Conservation (phyloP, 2,888 invertebrate genomes). For the Heteromyza rotundicornis region DNA sequence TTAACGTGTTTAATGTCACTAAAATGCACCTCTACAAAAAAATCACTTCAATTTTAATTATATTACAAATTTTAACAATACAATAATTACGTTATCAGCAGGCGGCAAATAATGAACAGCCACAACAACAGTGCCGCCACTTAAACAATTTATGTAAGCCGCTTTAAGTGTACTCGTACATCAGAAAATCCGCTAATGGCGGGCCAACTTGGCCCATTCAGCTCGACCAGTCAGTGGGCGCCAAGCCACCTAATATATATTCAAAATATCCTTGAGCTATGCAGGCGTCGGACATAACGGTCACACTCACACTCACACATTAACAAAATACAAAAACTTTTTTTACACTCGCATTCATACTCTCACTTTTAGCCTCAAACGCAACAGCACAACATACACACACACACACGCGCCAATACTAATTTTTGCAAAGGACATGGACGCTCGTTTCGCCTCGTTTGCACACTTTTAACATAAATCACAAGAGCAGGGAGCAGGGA, state of each 20-base stretch:
- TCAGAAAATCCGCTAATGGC: neutral
- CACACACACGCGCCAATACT: neutral
- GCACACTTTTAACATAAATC: slow-evolving; percentile 28
- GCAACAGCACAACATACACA: neutral
- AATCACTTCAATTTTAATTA: too few species aligned
- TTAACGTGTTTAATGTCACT: too few species aligned
- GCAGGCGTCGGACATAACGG: neutral
- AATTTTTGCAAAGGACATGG: slow-evolving; percentile 10
- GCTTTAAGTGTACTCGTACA: neutral
- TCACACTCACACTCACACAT: neutral
- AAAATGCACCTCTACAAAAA: too few species aligned
- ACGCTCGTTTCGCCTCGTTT: slow-evolving; percentile 12
- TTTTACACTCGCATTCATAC: too few species aligned
- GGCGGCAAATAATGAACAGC: neutral
- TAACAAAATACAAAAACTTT: too few species aligned
- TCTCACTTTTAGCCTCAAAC: neutral
- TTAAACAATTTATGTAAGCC: neutral
- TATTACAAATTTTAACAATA: neutral
- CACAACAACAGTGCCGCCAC: neutral
- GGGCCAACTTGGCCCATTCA: neutral
- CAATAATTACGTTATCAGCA: neutral
- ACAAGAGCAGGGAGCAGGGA: neutral
- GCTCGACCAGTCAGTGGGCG: neutral
- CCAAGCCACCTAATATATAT: neutral
- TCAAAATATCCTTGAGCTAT: slow-evolving; percentile 8